Evolutionary conservation across 2,797 vertebrate genomes (phyloP), one percentile per base, ranked within the genome.

Genomic region (Amblyopsis hoosieri): DNA sequence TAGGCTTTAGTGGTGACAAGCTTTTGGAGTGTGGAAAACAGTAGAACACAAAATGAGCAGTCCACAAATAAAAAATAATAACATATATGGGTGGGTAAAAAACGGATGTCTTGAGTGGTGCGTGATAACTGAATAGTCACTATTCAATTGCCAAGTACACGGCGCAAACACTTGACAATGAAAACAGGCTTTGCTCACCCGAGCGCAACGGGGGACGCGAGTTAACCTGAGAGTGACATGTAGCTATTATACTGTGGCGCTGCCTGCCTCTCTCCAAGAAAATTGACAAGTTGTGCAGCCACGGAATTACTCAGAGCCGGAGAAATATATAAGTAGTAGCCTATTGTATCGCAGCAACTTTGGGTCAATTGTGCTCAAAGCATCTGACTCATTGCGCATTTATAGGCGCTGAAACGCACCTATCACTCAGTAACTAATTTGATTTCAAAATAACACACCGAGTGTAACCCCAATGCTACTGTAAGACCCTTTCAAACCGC

Each of bases 301-400:
- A 57, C 73, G 46, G 57, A 12, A 15, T 51, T 33, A 56, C 50
- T 31, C 52, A 0, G 50, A 71, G 66, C 17, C 51, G 72, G 64
- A 47, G 61, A 75, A 60, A 62, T 14, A 59, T 6, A 13, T 75
- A 71, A 61, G 62, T 61, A n/a, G 69, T 58, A 68, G 56, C 50
- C 71, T 80, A 59, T 61, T 37, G 33, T 37, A 37, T 6, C 33
- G 7, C 33, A 37, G 33, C 33, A 37, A 37, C 33, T 37, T 9
- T 9, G 7, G 33, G 33, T 1, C 5, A 37, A 37, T 37, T 9
- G 33, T 37, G 33, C 7, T 7, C 33, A 8, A 37, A 71, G 58
- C 71, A 70, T 86, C 76, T 87, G 87, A 89, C 77, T 87, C 85
- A 86, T 82, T 60, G 72, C 52, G 78, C 72, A 80, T 76, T 82